Conservation (phyloP, 2,113 vertebrate species). For the Alligator sinensis region DNA sequence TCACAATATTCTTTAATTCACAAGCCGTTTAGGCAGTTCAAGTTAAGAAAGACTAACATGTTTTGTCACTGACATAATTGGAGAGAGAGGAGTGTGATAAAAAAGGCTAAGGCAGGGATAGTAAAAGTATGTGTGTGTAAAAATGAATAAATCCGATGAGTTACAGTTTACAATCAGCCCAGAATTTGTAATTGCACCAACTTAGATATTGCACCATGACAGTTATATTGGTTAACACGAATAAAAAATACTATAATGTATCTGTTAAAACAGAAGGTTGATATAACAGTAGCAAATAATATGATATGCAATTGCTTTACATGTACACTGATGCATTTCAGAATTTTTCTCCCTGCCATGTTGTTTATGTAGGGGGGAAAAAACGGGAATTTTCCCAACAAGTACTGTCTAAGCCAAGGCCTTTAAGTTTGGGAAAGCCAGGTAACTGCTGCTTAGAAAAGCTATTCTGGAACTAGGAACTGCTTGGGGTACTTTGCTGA, state of each 20-base stretch:
- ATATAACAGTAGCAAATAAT: not conserved
- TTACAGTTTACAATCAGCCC: slow-evolving; percentile 24
- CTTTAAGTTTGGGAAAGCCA: not conserved
- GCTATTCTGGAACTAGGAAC: not conserved
- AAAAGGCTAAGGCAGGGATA: not conserved
- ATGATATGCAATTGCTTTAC: too few relatives aligned
- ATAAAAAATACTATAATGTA: not conserved
- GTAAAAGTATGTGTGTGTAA: not conserved
- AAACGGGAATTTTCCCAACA: rapidly evolving
- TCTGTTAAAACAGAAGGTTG: not conserved
- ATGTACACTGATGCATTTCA: not conserved
- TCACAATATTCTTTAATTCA: not conserved
- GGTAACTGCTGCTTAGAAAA: not conserved
- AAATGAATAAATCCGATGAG: slow-evolving; percentile 10
- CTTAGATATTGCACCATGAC: not conserved
- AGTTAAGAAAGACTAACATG: not conserved
- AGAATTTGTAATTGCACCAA: not conserved
- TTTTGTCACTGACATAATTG: not conserved
- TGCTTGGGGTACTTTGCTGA: not conserved
- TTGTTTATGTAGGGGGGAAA: not conserved
- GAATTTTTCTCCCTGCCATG: not conserved
- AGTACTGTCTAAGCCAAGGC: not conserved
- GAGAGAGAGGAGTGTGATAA: not conserved
- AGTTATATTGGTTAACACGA: not conserved
- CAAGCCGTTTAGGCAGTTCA: not conserved